Evolutionary conservation across 2,113 vertebrate genomes (phyloP).

Genomic region (Taxidea taxus): DNA sequence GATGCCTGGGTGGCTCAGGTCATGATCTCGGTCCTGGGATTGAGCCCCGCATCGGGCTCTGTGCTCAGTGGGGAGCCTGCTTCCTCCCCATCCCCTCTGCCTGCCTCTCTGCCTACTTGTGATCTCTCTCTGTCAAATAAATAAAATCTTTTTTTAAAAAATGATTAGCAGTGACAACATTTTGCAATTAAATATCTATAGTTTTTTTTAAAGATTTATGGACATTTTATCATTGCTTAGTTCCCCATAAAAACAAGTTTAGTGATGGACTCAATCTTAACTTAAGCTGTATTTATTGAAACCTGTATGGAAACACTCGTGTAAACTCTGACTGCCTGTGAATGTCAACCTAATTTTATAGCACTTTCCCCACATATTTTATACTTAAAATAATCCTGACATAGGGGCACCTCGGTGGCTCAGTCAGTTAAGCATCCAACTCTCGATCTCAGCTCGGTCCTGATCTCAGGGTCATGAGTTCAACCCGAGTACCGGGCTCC

Average conservation of each 20-base stretch:
- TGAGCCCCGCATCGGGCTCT: too few species aligned
- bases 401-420: not conserved
- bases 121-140: too few species aligned
- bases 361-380: not conserved
- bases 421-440: not conserved
- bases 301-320: not conserved
- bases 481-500: not conserved
- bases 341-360: not conserved
- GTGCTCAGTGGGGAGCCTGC: too few species aligned
- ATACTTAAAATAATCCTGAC: not conserved
- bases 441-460: not conserved
- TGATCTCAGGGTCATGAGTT: not conserved
- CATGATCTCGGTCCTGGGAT: too few species aligned
- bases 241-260: not conserved
- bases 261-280: not conserved
- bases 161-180: not conserved
- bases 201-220: not conserved
- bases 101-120: too few species aligned
- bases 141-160: too few species aligned
- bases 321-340: not conserved
- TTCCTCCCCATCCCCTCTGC: too few species aligned
- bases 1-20: too few species aligned
- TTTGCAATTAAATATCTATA: not conserved
- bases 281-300: slow-evolving; percentile 18
- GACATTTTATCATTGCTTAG: not conserved